Base-by-base conservation (phyloP, 2,113 vertebrate species). In the Scopus umbretta region DNA sequence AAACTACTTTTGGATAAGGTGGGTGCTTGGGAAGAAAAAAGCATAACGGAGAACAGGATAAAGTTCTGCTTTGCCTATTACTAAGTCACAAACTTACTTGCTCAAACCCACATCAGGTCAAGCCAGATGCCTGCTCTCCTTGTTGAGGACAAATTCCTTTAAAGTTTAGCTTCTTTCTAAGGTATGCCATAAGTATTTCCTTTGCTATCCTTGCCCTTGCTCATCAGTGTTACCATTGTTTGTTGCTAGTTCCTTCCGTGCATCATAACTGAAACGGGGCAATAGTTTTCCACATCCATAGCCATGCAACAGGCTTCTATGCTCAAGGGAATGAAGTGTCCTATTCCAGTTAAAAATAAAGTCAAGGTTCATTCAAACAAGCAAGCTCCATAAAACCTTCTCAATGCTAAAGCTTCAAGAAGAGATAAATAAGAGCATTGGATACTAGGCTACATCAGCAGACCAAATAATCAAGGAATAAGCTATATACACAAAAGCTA, bases 271-370 rank as follows among this genome's bases (percentile, higher is more conserved):
- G 17, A 79, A 72, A 81, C 0, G 1, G 13, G 17, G 20, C 45
- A 92, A 49, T n/a, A 21, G 32, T 16, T 91, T 84, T 72, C 58
- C 36, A 59, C 2, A 22, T 32, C 6, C 26, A 42, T 6, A 0
- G 19, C 9, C 27, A 47, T 0, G 0, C 16, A 75, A 36, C 13
- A 80, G 14, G 10, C 7, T 62, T 34, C 16, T 27, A 10, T 9
- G 2, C 12, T 47, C 17, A 55, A 80, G 23, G 30, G 45, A 92
- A 84, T 5, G 2, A 85, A 84, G 9, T 15, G 52, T 26, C 21
- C 11, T 26, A 10, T 59, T 71, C 38, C 21, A 50, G 20, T 17
- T 45, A 67, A 67, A 94, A 74, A 79, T 4, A 50, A 59, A 45
- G 9, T 16, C 1, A 9, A 67, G 16, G 7, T 4, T 55, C 2